Base-by-base conservation (phyloP, 2,888 invertebrate genomes). In the Cheilosia soror region DNA sequence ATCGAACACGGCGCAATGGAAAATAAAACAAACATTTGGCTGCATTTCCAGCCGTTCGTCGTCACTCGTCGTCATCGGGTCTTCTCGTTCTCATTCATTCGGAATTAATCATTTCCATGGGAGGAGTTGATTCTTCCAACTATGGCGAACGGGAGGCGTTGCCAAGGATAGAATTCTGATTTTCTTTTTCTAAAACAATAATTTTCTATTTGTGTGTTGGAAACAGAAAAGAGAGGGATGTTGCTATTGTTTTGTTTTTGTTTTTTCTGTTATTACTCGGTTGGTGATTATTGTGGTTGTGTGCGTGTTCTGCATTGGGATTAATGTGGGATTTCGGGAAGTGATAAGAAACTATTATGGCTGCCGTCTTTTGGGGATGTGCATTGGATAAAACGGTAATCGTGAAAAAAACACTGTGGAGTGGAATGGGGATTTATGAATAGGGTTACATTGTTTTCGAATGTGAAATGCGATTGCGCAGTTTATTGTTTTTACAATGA, bases 311-410 rank as follows among this genome's bases (percentile, higher is more conserved):
- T 51, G 27, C 11, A 37, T 37, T 13, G 9, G 25, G 40, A 47
- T 68, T 68, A 65, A 62, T 71, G 62, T 47, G 42, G 85, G 85
- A 85, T 85, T 85, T 81, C 47, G 31, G 60, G 20, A 49, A 44
- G 60, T 72, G 85, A 85, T 85, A 81, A 85, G 66, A 76, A 85
- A 85, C 71, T 85, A 85, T 85, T 76, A 85, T 85, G 85, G 85
- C 85, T 76, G 85, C 85, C 81, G 85, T 81, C 85, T 85, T 71
- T 76, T 55, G 62, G 75, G 81, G 80, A 66, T 75, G 80, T 73
- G 40, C 53, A 42, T 15, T 66, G 60, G 55, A 57, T 72, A 25
- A 27, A 63, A 42, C 55, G 40, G 66, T 62, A 66, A 51, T 71
- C 53, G 47, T 9, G 11, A 58, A 40, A 60, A 51, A 57, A 69